These are phyloP conservation scores for Lepidonotus clava DNA, from an alignment of 2,888 invertebrate genomes.

Conservation along the genomic window DNA sequence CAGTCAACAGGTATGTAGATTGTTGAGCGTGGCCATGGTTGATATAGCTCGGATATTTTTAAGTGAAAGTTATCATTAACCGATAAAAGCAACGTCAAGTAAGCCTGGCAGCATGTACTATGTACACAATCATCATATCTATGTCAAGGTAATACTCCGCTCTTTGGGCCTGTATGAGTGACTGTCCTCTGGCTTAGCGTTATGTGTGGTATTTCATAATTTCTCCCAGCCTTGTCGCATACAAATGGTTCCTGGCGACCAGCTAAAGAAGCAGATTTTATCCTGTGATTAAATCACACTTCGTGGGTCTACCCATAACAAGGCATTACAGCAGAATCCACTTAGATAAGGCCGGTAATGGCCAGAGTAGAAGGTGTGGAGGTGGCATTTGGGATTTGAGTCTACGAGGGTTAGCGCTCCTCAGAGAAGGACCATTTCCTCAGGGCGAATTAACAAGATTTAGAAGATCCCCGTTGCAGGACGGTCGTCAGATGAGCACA, in stretches of 20 bases:
- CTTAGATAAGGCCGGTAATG: not conserved
- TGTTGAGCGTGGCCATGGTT: too few relatives aligned
- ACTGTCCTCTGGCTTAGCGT: not conserved
- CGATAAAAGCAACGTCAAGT: too few relatives aligned
- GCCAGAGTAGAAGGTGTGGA: not conserved
- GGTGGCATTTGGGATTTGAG: constrained; percentile 2
- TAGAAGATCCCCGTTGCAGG: not conserved
- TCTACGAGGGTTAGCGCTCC: not conserved
- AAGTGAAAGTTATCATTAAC: too few relatives aligned
- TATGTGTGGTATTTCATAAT: not conserved
- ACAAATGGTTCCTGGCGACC: not conserved
- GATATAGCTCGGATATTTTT: too few relatives aligned
- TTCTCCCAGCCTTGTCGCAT: not conserved
- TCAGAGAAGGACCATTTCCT: constrained; percentile 13
- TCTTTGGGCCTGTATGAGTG: too few relatives aligned
- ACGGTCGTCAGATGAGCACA: not conserved
- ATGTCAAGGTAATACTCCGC: too few relatives aligned
- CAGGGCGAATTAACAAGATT: constrained; percentile 2
- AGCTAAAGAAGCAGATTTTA: not conserved
- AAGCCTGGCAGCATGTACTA: too few relatives aligned
- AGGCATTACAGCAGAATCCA: not conserved
- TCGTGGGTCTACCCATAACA: not conserved
- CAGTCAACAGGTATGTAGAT: too few relatives aligned
- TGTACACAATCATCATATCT: too few relatives aligned
- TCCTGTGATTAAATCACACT: constrained; percentile 3